A percentile compares a stretch with the other conserved stretches of the same genome.
Conservation (phyloP, 2,797 vertebrate genomes). For the Gallinago nigripennis region DNA sequence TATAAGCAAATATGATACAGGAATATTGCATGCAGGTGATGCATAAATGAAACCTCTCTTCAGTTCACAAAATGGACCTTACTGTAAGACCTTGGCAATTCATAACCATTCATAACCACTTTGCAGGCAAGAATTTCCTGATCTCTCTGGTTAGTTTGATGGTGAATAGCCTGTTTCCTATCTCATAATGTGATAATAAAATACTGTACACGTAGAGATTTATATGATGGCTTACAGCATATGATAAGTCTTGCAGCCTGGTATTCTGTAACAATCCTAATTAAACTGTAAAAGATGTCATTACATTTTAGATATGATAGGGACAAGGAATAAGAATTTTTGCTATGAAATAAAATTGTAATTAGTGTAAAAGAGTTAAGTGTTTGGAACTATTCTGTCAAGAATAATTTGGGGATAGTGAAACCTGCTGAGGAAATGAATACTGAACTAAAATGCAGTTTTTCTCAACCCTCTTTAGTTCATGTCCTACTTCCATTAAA, state of each 20-base stretch:
- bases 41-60: neutral
- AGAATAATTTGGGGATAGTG: neutral
- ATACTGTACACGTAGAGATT: neutral
- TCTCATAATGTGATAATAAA: neutral
- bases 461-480: neutral
- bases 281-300: neutral
- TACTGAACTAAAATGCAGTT: neutral
- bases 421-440: neutral
- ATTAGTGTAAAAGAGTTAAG: neutral
- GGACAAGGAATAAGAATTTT: neutral
- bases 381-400: neutral
- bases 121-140: neutral
- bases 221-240: neutral
- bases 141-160: neutral
- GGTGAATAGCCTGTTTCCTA: neutral
- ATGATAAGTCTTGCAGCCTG: neutral
- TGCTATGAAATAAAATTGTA: neutral
- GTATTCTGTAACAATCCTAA: neutral
- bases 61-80: neutral
- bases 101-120: neutral
- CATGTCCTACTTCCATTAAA: neutral
- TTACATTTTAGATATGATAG: neutral
- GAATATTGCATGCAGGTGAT: neutral
- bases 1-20: neutral
- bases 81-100: neutral